Evolutionary conservation across 2,888 invertebrate species (phyloP).

Genomic region (Dorcus parallelipipedus): DNA sequence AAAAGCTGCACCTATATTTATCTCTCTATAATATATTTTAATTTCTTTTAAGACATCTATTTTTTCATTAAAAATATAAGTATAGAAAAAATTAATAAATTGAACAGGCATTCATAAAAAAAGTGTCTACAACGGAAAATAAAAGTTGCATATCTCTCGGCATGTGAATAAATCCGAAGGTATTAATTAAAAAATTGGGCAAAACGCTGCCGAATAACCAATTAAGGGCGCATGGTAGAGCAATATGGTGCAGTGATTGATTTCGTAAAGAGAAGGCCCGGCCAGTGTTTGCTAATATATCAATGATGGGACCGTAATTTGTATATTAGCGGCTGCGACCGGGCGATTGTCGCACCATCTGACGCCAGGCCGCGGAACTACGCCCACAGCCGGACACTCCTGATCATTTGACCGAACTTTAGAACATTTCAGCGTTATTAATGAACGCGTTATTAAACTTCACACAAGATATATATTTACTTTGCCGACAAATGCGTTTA

Average conservation of each 20-base stretch:
- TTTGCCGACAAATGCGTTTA: slow-evolving; percentile 6
- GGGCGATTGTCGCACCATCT: slow-evolving; percentile 32
- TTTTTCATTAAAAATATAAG: no score
- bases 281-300: slow-evolving; percentile 29
- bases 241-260: slow-evolving; percentile 30
- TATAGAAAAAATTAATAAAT: no score
- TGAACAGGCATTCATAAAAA: background rate
- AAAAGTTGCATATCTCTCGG: background rate
- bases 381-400: slow-evolving; percentile 26
- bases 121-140: background rate
- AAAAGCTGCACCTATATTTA: no score
- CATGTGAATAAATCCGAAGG: slow-evolving; percentile 14
- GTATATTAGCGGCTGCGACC: slow-evolving; percentile 32
- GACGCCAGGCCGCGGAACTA: slow-evolving; percentile 29
- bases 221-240: slow-evolving; percentile 24
- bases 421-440: slow-evolving; percentile 13
- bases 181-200: slow-evolving; percentile 26
- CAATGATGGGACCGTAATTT: slow-evolving; percentile 32
- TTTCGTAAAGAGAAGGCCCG: slow-evolving; percentile 24
- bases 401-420: slow-evolving; percentile 24
- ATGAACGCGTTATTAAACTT: slow-evolving; percentile 16
- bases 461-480: slow-evolving; percentile 1
- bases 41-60: no score
- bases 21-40: no score
- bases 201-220: slow-evolving; percentile 27